Evolutionary conservation across 2,888 invertebrate species (phyloP).

Genomic region (Ametastegia equiseti): DNA sequence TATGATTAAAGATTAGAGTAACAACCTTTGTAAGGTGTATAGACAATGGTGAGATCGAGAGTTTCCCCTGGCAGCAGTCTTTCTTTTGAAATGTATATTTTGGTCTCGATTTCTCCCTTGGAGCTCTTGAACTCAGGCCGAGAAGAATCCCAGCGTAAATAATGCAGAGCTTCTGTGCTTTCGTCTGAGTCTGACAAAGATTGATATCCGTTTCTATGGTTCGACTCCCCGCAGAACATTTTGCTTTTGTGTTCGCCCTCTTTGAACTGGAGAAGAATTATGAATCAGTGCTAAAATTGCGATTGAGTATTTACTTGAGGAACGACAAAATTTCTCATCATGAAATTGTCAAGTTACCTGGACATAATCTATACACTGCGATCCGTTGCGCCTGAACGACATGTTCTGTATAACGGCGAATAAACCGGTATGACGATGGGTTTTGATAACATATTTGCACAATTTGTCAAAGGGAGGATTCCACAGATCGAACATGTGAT

Average conservation of each 20-base stretch:
- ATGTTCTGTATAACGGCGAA: constrained; percentile 78
- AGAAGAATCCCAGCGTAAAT: neutral
- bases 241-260: constrained; percentile 65
- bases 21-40: constrained; percentile 76
- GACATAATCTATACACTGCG: constrained; percentile 77
- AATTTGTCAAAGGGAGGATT: constrained; percentile 50
- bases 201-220: constrained; percentile 60
- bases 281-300: neutral
- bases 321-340: neutral
- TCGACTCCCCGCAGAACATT: constrained; percentile 71
- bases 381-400: constrained; percentile 73
- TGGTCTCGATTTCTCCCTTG: constrained; percentile 73
- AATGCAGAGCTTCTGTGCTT: neutral
- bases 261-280: constrained; percentile 65
- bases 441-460: constrained; percentile 66
- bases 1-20: neutral
- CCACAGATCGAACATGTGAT: constrained; percentile 57
- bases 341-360: constrained; percentile 63
- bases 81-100: constrained; percentile 73
- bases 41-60: constrained; percentile 75
- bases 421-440: constrained; percentile 70
- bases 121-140: constrained; percentile 52
- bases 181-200: constrained; percentile 52
- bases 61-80: constrained; percentile 64
- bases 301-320: neutral